These are phyloP conservation scores for Octopus bimaculoides DNA, from an alignment of 1,140 invertebrate genomes.

Conservation along the genomic window DNA sequence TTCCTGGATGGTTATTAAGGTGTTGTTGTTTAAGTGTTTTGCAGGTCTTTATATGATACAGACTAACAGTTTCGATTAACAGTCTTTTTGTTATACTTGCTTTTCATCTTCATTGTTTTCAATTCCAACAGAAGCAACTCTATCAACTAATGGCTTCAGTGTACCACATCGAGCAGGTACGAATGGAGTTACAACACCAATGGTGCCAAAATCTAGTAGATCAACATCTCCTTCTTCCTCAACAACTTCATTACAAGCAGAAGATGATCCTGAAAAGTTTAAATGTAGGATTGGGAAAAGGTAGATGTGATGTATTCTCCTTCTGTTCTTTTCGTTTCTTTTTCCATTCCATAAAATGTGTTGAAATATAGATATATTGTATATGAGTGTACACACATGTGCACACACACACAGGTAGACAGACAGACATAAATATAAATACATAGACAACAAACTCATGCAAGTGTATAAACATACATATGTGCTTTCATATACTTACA, in stretches of 20 bases:
- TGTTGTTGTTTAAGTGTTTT: no score
- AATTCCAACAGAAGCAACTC: conserved; percentile 23
- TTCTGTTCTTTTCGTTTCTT: not conserved
- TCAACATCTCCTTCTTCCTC: conserved; percentile 14
- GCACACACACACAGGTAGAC: no score
- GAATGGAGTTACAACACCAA: conserved; percentile 45
- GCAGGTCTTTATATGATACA: no score
- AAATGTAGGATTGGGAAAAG: not conserved
- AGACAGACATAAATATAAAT: no score
- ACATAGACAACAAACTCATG: no score
- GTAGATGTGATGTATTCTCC: not conserved
- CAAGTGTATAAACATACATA: no score
- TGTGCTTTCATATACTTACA: no score
- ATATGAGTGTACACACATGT: no score
- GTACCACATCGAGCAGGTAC: conserved; percentile 42
- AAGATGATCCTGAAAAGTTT: conserved; percentile 1
- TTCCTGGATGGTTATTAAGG: no score
- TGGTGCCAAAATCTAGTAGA: conserved; percentile 32
- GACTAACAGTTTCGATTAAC: no score
- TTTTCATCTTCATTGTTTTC: not conserved
- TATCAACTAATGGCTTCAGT: conserved; percentile 48
- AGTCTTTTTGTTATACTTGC: not conserved
- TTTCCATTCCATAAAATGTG: not conserved
- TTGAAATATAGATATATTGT: not conserved
- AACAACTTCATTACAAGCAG: not conserved